phyloP scores from a whole-genome alignment of 2,797 vertebrate genomes.

The Squalus acanthias region DNA sequence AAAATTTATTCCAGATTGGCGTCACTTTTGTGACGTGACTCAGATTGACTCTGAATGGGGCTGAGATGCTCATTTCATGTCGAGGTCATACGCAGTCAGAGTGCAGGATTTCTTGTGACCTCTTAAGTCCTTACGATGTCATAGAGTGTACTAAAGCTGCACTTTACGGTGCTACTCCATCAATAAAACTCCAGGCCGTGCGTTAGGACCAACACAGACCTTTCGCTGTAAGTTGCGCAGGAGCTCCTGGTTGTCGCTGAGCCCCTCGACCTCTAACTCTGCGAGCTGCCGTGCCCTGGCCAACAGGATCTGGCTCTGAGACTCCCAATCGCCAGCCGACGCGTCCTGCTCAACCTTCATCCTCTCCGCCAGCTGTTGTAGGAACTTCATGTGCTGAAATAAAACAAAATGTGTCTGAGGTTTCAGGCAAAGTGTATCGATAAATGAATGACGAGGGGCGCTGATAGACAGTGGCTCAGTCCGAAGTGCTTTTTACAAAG shows the following conservation, averaged over 20 bases:
- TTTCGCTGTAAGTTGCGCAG: constrained; percentile 43
- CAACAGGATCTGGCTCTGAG: constrained; percentile 39
- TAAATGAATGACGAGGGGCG: neutral
- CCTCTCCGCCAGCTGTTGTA: constrained; percentile 39
- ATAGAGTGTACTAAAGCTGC: neutral
- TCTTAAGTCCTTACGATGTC: too few species aligned
- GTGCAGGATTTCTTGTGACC: neutral
- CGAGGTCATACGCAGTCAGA: neutral
- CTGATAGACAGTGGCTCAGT: neutral
- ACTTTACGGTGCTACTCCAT: too few species aligned
- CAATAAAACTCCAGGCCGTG: neutral
- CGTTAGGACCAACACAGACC: neutral
- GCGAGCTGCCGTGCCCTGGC: constrained; percentile 40
- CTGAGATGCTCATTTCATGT: neutral
- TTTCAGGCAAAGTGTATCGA: neutral
- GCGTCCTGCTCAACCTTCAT: constrained; percentile 40
- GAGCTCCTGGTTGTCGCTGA: constrained; percentile 35
- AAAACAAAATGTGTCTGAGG: neutral
- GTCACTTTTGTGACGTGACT: neutral
- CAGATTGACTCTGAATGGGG: neutral
- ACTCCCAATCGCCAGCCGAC: constrained; percentile 40
- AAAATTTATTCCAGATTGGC: neutral
- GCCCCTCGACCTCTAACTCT: constrained; percentile 29
- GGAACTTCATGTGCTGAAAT: constrained; percentile 38
- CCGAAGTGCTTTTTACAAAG: neutral